Conservation (phyloP, 1,140 invertebrate genomes). For the Druon quercuslanigerum region DNA sequence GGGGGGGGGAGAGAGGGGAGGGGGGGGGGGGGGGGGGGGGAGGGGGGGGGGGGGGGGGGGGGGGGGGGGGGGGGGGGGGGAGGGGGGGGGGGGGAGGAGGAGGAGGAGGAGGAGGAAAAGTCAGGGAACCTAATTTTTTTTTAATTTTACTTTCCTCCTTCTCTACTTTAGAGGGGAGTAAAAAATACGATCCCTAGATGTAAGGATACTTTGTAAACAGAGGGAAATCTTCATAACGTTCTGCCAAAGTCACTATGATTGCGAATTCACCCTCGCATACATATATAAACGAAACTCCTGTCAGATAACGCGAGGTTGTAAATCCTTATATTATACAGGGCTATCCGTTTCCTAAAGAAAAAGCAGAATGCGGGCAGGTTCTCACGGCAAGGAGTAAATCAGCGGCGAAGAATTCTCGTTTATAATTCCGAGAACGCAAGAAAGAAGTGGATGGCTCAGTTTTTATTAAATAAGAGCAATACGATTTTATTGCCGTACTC, state of each 20-base stretch:
- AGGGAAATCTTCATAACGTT: conserved; percentile 2
- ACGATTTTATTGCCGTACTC: too few species aligned
- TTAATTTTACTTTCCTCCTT: not conserved
- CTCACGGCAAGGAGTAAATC: conserved; percentile 19
- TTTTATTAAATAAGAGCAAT: conserved; percentile 16
- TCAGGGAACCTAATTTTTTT: not conserved
- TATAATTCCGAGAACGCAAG: conserved; percentile 15
- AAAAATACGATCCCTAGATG: not conserved
- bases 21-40: too few species aligned
- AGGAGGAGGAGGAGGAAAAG: too few species aligned
- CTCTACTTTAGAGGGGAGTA: not conserved
- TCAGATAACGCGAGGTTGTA: not conserved
- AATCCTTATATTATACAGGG: conserved; percentile 19
- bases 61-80: too few species aligned
- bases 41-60: too few species aligned
- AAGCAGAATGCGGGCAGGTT: conserved; percentile 6
- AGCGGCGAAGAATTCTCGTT: conserved; percentile 19
- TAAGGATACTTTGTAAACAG: not conserved
- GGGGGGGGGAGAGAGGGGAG: not conserved
- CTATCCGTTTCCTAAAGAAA: conserved; percentile 4
- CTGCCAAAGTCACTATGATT: not conserved
- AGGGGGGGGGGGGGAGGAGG: too few species aligned
- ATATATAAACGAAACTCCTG: conserved; percentile 13
- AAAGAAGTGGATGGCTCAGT: conserved; percentile 2
- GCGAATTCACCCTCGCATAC: not conserved